Evolutionary conservation across 2,888 invertebrate species (phyloP).

Genomic region (Drosophila quasianomalipes): DNA sequence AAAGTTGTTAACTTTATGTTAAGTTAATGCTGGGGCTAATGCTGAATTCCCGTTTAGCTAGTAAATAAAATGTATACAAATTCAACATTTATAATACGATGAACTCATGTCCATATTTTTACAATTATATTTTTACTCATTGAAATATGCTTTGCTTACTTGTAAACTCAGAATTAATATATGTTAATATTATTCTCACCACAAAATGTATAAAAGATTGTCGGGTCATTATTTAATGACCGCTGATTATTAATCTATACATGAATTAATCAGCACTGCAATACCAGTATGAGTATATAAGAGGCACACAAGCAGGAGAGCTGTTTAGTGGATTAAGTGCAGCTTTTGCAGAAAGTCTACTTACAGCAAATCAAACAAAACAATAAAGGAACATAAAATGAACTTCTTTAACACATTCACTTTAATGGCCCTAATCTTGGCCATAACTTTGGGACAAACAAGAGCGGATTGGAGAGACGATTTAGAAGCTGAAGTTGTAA

Average conservation of each 20-base stretch:
- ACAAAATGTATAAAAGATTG: neutral
- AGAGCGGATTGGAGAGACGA: neutral
- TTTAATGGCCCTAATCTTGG: slow-evolving; percentile 9
- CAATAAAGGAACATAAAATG: neutral
- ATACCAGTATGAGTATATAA: neutral
- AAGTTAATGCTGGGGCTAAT: neutral
- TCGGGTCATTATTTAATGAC: neutral
- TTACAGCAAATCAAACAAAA: neutral
- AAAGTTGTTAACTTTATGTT: slow-evolving; percentile 8
- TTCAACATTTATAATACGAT: too few relatives aligned
- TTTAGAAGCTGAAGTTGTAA: slow-evolving; percentile 1
- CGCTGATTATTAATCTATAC: neutral
- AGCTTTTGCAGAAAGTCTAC: neutral
- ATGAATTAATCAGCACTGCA: too few relatives aligned
- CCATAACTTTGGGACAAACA: neutral
- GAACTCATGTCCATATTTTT: neutral
- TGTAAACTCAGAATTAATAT: neutral
- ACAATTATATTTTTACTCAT: neutral
- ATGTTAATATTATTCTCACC: neutral
- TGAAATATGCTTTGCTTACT: neutral
- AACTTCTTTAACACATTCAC: neutral
- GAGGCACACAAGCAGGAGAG: neutral
- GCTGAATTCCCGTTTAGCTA: neutral
- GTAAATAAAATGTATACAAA: neutral
- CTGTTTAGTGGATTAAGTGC: neutral